Conservation (phyloP, 2,888 invertebrate species). For the Eledone cirrhosa region DNA sequence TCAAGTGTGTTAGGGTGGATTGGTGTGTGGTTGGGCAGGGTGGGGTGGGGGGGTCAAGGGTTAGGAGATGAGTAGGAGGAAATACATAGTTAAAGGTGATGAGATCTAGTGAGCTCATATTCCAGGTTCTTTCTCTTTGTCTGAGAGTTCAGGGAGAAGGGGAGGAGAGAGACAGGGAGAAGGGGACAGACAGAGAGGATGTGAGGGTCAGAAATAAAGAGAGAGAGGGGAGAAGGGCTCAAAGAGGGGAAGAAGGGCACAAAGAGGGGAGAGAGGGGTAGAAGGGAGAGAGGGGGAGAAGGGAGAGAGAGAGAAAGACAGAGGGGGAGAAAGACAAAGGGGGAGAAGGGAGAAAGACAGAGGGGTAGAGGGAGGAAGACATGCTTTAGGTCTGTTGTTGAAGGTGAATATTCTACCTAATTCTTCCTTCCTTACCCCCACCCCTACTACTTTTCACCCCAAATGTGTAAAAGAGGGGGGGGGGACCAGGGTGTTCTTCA, state of each 20-base stretch:
- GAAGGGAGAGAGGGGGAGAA: conserved; percentile 25
- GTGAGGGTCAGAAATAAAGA: neutral
- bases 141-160: no score
- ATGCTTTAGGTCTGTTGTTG: no score
- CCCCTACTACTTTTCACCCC: conserved; percentile 16
- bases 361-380: no score
- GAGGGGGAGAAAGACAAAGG: no score
- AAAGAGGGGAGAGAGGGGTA: conserved; percentile 26
- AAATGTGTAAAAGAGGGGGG: conserved; percentile 33
- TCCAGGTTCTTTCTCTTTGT: no score
- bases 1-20: no score
- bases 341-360: no score
- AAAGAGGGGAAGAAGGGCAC: conserved; percentile 26
- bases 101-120: no score
- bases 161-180: neutral
- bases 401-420: no score
- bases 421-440: neutral
- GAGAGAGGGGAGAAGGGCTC: conserved; percentile 1
- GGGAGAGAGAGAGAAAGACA: conserved; percentile 29
- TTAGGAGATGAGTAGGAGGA: neutral
- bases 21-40: no score
- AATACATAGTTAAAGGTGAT: no score
- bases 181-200: conserved; percentile 9
- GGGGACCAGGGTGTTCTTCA: conserved; percentile 60
- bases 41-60: neutral